Conservation (phyloP, 2,888 invertebrate genomes). For the Magallana nippona region DNA sequence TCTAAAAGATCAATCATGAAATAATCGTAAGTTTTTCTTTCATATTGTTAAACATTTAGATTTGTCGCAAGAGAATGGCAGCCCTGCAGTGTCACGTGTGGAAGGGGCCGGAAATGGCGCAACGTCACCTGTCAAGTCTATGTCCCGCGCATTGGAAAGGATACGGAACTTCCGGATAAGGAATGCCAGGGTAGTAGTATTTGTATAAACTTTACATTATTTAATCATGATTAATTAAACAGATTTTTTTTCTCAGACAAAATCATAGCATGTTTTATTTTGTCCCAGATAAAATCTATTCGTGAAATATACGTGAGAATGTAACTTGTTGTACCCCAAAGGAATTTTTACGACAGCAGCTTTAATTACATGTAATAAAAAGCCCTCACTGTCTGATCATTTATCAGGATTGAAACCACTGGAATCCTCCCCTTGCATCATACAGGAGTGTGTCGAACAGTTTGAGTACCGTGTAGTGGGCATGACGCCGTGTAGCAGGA, state of each 20-base stretch:
- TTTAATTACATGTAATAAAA: too few relatives aligned
- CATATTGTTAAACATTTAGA: slow-evolving; percentile 82
- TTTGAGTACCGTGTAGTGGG: slow-evolving; percentile 71
- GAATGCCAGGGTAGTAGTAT: slow-evolving; percentile 87
- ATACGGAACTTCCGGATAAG: slow-evolving; percentile 91
- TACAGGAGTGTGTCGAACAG: slow-evolving; percentile 69
- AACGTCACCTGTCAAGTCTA: slow-evolving; percentile 94
- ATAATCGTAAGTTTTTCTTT: neutral
- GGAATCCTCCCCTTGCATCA: slow-evolving; percentile 88
- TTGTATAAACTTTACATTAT: neutral
- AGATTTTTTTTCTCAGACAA: neutral
- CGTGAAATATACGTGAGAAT: too few relatives aligned
- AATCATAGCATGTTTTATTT: too few relatives aligned
- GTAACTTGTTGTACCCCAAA: too few relatives aligned
- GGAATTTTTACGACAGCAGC: too few relatives aligned
- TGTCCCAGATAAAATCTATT: too few relatives aligned
- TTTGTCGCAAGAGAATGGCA: slow-evolving; percentile 96
- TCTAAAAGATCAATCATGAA: too few relatives aligned
- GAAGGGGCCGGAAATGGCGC: slow-evolving; percentile 91
- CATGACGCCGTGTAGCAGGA: slow-evolving; percentile 90
- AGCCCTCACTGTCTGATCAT: too few relatives aligned
- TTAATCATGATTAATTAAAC: neutral
- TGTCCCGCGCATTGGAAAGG: slow-evolving; percentile 93
- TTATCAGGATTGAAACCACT: slow-evolving; percentile 85
- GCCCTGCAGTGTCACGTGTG: slow-evolving; percentile 94